These are phyloP conservation scores for Casuarius casuarius DNA, from an alignment of 2,113 vertebrate species.

Conservation along the genomic window DNA sequence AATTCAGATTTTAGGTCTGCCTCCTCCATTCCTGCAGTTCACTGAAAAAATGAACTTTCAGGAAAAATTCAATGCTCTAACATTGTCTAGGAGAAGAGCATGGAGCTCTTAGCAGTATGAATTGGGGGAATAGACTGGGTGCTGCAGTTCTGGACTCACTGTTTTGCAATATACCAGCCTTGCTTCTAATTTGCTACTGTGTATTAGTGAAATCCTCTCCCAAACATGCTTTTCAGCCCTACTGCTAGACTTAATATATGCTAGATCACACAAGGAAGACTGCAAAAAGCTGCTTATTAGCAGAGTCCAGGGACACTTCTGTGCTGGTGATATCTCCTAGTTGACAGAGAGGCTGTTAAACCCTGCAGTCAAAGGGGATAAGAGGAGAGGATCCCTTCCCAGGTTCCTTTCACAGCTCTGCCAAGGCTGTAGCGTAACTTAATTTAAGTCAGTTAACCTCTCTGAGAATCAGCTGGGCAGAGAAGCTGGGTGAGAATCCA, in stretches of 20 bases:
- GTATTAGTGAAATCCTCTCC: neutral
- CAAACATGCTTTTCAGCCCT: neutral
- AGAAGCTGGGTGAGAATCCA: neutral
- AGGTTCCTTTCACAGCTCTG: slow-evolving; percentile 42
- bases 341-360: neutral
- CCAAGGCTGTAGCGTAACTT: slow-evolving; percentile 42
- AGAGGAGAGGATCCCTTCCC: neutral
- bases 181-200: neutral
- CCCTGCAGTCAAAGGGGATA: neutral
- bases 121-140: accelerated
- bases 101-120: neutral
- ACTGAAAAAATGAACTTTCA: neutral
- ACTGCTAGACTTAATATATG: neutral
- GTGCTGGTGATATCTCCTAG: neutral
- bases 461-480: neutral
- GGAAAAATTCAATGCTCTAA: neutral
- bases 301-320: neutral
- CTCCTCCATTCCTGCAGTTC: neutral
- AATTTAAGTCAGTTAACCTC: neutral
- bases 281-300: neutral
- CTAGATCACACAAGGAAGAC: neutral
- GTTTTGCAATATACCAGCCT: neutral
- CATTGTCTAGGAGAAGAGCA: neutral
- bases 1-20: slow-evolving; percentile 13
- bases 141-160: neutral